phyloP scores from a whole-genome alignment of 2,113 vertebrate genomes.

The Amia ocellicauda region DNA sequence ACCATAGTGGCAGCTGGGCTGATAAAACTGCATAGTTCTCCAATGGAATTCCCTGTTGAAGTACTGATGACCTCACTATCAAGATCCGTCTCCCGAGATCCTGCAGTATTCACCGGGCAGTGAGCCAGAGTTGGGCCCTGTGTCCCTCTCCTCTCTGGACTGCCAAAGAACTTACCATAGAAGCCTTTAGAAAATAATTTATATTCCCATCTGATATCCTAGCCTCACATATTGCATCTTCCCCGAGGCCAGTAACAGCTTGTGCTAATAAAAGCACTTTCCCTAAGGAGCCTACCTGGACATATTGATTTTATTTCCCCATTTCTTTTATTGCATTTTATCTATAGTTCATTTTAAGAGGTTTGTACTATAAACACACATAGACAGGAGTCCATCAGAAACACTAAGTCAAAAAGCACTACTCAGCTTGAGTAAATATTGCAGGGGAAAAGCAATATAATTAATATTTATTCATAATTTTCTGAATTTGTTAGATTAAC shows the following conservation, averaged over 20 bases:
- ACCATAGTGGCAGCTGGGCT: constrained; percentile 2
- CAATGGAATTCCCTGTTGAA: neutral
- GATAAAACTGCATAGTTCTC: neutral
- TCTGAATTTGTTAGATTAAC: no score
- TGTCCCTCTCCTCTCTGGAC: neutral
- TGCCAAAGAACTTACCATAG: constrained; percentile 1
- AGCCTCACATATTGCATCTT: constrained; percentile 3
- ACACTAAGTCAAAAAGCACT: no score
- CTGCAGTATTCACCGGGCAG: neutral
- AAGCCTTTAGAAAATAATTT: neutral
- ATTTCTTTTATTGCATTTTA: neutral
- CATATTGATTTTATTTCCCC: constrained; percentile 14
- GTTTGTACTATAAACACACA: no score
- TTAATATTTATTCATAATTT: no score
- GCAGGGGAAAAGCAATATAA: no score
- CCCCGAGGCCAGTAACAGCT: constrained; percentile 12
- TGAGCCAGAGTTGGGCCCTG: neutral
- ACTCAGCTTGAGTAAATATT: no score
- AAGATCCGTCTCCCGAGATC: neutral
- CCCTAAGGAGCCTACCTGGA: constrained; percentile 11
- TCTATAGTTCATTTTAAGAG: no score
- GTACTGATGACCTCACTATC: neutral
- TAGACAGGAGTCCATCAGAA: no score
- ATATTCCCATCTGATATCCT: constrained; percentile 3
- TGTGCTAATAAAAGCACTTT: neutral